Percentiles rank a stretch among this genome's conserved stretches.
These are phyloP conservation scores for Metridium senile DNA, from an alignment of 92 coral and sea anemone species.

Conservation along the genomic window DNA sequence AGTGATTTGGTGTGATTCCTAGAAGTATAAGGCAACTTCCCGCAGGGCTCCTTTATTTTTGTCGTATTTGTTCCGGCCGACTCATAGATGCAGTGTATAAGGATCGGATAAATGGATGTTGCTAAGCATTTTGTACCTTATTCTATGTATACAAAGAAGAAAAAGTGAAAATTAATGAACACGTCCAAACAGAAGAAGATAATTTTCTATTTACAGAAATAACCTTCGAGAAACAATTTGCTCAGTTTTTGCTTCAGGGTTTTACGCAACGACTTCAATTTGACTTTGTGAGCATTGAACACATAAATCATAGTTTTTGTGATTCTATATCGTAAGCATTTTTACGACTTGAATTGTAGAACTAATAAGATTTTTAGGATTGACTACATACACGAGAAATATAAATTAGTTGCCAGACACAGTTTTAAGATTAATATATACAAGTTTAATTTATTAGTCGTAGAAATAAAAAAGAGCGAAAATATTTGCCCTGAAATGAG, in stretches of 20 bases:
- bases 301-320: neutral
- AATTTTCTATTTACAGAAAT: neutral
- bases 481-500: neutral
- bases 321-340: neutral
- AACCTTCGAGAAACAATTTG: neutral
- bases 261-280: neutral
- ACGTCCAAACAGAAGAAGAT: neutral
- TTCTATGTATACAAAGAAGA: conserved; percentile 16
- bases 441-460: no score
- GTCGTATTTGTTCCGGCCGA: conserved; percentile 1
- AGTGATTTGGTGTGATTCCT: no score
- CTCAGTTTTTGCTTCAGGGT: neutral
- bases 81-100: neutral
- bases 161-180: conserved; percentile 23
- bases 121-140: conserved; percentile 15
- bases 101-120: conserved; percentile 7
- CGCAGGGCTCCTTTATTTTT: neutral
- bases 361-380: no score
- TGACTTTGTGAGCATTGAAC: neutral
- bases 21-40: neutral
- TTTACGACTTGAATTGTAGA: neutral
- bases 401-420: neutral
- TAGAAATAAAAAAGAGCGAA: neutral
- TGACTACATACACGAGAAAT: neutral
- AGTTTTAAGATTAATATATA: no score